phyloP scores from a whole-genome alignment of 2,888 invertebrate genomes.

The Empis livida region DNA sequence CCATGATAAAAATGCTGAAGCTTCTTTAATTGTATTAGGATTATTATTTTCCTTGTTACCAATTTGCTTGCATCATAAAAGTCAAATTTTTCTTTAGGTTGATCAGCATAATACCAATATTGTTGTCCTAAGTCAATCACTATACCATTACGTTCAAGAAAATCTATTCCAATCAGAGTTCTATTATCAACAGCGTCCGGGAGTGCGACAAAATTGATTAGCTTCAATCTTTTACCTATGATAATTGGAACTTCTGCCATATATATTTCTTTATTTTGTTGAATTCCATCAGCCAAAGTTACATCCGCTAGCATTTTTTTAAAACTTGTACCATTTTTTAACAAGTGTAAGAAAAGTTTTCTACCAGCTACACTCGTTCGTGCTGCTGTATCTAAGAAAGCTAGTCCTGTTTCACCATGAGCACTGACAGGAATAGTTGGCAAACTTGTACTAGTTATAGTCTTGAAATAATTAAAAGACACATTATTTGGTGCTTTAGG shows the following conservation, averaged over 20 bases:
- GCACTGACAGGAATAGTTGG: neutral
- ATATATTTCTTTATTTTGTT: neutral
- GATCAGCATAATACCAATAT: neutral
- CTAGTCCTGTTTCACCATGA: conserved; percentile 1
- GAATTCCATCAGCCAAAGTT: conserved; percentile 1
- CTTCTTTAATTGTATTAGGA: neutral
- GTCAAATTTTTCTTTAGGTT: neutral
- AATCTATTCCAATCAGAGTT: neutral
- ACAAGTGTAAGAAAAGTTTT: conserved; percentile 1
- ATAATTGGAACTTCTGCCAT: conserved; percentile 1
- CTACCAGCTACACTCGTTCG: conserved; percentile 5
- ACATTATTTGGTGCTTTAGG: neutral
- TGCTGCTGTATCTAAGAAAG: too few relatives aligned
- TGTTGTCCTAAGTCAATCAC: neutral
- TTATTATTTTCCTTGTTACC: neutral
- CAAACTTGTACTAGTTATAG: neutral
- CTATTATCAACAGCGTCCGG: neutral
- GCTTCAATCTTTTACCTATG: conserved; percentile 2
- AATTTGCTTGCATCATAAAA: neutral
- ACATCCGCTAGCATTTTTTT: neutral
- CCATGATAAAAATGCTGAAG: neutral
- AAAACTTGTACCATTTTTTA: conserved; percentile 3
- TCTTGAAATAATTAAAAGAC: conserved; percentile 3
- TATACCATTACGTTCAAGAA: neutral
- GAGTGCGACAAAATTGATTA: conserved; percentile 2